phyloP scores from a whole-genome alignment of 2,113 vertebrate genomes.

The Merops nubicus region DNA sequence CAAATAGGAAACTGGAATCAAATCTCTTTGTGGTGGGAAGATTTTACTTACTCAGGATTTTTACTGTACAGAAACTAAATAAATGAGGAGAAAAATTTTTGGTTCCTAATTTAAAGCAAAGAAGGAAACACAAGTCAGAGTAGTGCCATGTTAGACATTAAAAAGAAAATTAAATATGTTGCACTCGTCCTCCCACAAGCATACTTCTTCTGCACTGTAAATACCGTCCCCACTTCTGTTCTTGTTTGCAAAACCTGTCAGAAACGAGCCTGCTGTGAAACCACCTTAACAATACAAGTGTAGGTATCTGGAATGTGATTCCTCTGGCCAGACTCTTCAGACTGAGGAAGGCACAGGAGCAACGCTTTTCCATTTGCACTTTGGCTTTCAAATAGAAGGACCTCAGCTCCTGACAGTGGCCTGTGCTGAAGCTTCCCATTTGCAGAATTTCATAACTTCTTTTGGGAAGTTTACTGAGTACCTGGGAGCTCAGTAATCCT shows the following conservation, averaged over 20 bases:
- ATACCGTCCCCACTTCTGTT: background rate
- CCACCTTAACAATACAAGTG: background rate
- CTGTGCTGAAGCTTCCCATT: background rate
- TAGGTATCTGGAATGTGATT: background rate
- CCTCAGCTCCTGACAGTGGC: background rate
- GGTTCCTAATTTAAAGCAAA: background rate
- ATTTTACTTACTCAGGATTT: background rate
- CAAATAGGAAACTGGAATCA: background rate
- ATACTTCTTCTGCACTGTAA: background rate
- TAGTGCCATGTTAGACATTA: background rate
- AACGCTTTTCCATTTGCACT: background rate
- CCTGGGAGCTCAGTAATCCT: background rate
- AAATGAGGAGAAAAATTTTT: background rate
- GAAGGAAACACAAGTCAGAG: rapidly evolving
- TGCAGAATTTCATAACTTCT: rapidly evolving
- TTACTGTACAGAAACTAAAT: background rate
- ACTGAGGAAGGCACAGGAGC: rapidly evolving
- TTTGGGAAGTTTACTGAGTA: background rate
- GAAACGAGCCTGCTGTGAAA: background rate
- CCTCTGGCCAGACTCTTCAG: background rate
- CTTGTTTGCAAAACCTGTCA: background rate
- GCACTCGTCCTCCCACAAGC: background rate
- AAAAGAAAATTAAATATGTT: background rate
- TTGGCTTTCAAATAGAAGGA: background rate
- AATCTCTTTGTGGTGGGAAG: background rate